Conservation (phyloP, 2,888 invertebrate species). For the Colletes collaris region DNA sequence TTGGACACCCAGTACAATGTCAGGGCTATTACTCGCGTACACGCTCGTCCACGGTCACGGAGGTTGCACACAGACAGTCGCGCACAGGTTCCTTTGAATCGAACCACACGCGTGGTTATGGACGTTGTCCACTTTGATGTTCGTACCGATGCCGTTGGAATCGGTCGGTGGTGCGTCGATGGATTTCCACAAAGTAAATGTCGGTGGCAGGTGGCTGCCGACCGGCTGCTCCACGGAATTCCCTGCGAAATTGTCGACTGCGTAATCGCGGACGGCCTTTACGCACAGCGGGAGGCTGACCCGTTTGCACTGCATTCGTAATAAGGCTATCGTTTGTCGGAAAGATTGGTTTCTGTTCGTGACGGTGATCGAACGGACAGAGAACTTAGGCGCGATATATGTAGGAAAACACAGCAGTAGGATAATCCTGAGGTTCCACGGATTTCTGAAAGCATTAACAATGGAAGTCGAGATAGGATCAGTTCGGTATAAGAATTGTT, state of each 20-base stretch:
- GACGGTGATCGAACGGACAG: slow-evolving; percentile 3
- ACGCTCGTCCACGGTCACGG: slow-evolving; percentile 17
- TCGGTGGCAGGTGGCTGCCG: slow-evolving; percentile 70
- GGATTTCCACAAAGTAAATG: slow-evolving; percentile 76
- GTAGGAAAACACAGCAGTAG: not conserved
- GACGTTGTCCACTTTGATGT: slow-evolving; percentile 77
- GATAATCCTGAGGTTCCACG: not conserved
- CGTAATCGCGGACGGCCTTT: slow-evolving; percentile 66
- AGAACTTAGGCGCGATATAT: not conserved
- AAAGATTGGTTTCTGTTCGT: slow-evolving; percentile 54
- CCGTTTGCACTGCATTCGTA: slow-evolving; percentile 55
- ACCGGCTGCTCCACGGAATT: slow-evolving; percentile 54
- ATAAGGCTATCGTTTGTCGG: slow-evolving; percentile 53
- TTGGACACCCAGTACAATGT: slow-evolving; percentile 27
- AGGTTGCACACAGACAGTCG: slow-evolving; percentile 34
- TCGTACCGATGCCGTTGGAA: slow-evolving; percentile 62
- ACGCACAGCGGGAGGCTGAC: slow-evolving; percentile 53
- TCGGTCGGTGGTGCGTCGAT: slow-evolving; percentile 64
- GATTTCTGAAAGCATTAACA: not conserved
- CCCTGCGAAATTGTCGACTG: slow-evolving; percentile 62
- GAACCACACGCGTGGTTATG: slow-evolving; percentile 62
- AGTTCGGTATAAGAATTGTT: no score
- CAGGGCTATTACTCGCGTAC: slow-evolving; percentile 3
- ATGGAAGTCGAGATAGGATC: no score
- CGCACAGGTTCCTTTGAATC: slow-evolving; percentile 62